Evolutionary conservation across 2,113 vertebrate genomes (phyloP).

Genomic region (Microtus richardsoni): DNA sequence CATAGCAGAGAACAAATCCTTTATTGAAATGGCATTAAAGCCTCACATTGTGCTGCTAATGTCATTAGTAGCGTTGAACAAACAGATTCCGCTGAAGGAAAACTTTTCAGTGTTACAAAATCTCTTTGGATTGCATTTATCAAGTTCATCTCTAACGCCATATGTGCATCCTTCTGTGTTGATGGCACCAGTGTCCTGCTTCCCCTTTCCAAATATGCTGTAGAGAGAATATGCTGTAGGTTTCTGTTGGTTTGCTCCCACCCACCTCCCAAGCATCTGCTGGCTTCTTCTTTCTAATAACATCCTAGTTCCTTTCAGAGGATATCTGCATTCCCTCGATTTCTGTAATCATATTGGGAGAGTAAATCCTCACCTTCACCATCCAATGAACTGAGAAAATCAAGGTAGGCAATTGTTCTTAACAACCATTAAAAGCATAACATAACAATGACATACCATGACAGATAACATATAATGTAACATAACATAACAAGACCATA

Average conservation of each 20-base stretch:
- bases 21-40: neutral
- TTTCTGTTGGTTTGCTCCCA: conserved; percentile 4
- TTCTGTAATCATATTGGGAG: neutral
- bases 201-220: neutral
- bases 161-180: neutral
- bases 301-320: neutral
- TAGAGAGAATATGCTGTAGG: neutral
- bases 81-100: neutral
- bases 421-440: neutral
- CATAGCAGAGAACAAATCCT: neutral
- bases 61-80: neutral
- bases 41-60: neutral
- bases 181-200: neutral
- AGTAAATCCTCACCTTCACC: neutral
- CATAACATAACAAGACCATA: too few species aligned
- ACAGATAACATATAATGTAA: too few species aligned
- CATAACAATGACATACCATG: too few species aligned
- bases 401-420: neutral
- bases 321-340: neutral
- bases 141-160: conserved; percentile 30
- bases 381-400: neutral
- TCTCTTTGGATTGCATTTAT: neutral
- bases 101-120: neutral
- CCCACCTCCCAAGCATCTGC: conserved; percentile 10
- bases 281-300: conserved; percentile 38